Conservation (phyloP, 2,888 invertebrate species). For the Carabus problematicus region DNA sequence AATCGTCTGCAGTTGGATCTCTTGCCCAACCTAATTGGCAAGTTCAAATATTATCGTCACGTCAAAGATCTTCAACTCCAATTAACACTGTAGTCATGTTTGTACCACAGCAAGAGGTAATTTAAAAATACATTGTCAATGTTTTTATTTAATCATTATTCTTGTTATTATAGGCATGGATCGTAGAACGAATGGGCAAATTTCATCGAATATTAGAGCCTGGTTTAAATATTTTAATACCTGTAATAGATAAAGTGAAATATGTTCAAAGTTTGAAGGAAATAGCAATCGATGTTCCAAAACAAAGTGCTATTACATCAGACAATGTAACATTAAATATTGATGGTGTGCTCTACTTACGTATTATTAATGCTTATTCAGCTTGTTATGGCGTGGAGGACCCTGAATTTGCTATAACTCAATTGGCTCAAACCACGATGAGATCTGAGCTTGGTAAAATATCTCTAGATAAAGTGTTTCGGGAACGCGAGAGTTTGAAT, state of each 20-base stretch:
- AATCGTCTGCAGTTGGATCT: constrained; percentile 36
- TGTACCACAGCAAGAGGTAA: constrained; percentile 98
- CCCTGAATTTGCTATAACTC: constrained; percentile 98
- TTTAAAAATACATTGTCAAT: neutral
- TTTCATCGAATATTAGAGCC: constrained; percentile 93
- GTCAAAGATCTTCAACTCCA: constrained; percentile 71
- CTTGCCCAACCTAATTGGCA: constrained; percentile 28
- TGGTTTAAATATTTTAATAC: constrained; percentile 91
- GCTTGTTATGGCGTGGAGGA: constrained; percentile 98
- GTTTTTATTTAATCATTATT: neutral
- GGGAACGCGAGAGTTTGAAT: constrained; percentile 95
- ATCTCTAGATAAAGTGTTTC: constrained; percentile 93
- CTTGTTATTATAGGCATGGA: constrained; percentile 77
- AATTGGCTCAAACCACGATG: constrained; percentile 99
- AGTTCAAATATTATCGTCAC: constrained; percentile 47
- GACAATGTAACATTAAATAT: constrained; percentile 97
- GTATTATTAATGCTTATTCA: constrained; percentile 92
- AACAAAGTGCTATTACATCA: constrained; percentile 96
- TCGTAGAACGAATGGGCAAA: constrained; percentile 98
- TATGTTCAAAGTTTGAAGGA: constrained; percentile 99
- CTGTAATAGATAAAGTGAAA: constrained; percentile 89
- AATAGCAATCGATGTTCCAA: constrained; percentile 98
- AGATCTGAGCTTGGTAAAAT: constrained; percentile 98
- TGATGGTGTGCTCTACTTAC: constrained; percentile 95
- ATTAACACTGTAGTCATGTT: constrained; percentile 94